Evolutionary conservation across 2,113 vertebrate species (phyloP).

Genomic region (Gobius niger): DNA sequence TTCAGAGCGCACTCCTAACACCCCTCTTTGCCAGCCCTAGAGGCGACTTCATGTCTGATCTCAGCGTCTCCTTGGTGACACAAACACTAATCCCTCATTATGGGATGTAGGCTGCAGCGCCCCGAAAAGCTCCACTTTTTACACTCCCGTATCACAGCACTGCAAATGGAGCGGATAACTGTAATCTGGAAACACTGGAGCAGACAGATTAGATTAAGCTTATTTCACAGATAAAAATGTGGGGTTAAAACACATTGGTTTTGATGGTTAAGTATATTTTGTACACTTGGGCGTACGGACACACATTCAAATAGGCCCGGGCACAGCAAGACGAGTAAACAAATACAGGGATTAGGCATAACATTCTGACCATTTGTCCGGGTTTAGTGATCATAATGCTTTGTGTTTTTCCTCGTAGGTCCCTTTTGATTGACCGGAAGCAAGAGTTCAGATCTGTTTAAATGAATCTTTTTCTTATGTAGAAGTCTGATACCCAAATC

Average conservation of each 20-base stretch:
- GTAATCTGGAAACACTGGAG: conserved; percentile 74
- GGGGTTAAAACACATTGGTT: conserved; percentile 43
- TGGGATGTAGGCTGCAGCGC: conserved; percentile 56
- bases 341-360: neutral
- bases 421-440: neutral
- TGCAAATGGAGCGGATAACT: conserved; percentile 70
- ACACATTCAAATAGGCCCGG: conserved; percentile 33
- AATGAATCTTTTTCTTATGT: no score
- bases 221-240: conserved; percentile 61
- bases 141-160: conserved; percentile 64
- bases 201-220: conserved; percentile 74
- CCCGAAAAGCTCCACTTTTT: conserved; percentile 49
- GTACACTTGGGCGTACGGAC: neutral
- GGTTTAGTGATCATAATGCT: neutral
- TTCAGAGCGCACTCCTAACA: conserved; percentile 47
- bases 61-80: conserved; percentile 69
- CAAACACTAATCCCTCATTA: conserved; percentile 74
- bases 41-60: conserved; percentile 57
- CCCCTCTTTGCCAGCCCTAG: conserved; percentile 34
- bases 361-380: neutral
- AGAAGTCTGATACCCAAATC: no score
- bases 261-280: conserved; percentile 40
- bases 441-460: no score
- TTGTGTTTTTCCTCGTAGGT: neutral
- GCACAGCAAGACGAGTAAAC: conserved; percentile 13